These are phyloP conservation scores for Pelobates fuscus DNA, from an alignment of 2,113 vertebrate species.

Conservation along the genomic window DNA sequence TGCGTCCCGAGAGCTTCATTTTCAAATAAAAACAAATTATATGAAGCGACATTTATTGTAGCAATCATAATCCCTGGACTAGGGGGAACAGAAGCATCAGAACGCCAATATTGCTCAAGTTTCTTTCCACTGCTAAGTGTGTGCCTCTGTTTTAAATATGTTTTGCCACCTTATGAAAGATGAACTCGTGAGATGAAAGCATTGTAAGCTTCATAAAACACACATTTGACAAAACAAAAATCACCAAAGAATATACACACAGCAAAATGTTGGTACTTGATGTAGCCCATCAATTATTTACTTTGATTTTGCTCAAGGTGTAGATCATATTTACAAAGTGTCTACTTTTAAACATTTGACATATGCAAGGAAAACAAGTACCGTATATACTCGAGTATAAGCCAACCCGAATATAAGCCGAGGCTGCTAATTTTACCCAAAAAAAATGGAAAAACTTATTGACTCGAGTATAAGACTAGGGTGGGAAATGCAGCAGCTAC, in stretches of 20 bases:
- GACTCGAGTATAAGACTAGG: too few species aligned
- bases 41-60: slow-evolving; percentile 30
- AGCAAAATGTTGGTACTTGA: neutral
- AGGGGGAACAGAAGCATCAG: slow-evolving; percentile 20
- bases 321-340: too few species aligned
- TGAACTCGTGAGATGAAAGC: neutral
- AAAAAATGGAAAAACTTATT: too few species aligned
- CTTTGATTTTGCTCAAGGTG: neutral
- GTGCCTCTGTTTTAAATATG: neutral
- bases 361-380: too few species aligned
- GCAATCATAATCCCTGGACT: slow-evolving; percentile 27
- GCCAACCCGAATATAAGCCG: too few species aligned
- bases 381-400: too few species aligned
- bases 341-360: too few species aligned
- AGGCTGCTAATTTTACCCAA: too few species aligned
- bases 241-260: neutral
- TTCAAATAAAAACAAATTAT: slow-evolving; percentile 33
- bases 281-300: slow-evolving; percentile 1
- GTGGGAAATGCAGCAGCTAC: too few species aligned
- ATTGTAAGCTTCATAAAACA: neutral
- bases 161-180: neutral
- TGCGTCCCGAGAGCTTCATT: slow-evolving; percentile 24
- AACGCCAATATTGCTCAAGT: neutral
- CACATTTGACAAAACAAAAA: neutral
- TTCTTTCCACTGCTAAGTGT: slow-evolving; percentile 5